Base-by-base conservation (phyloP, 1,140 invertebrate genomes). In the Zaprionus taronus region DNA sequence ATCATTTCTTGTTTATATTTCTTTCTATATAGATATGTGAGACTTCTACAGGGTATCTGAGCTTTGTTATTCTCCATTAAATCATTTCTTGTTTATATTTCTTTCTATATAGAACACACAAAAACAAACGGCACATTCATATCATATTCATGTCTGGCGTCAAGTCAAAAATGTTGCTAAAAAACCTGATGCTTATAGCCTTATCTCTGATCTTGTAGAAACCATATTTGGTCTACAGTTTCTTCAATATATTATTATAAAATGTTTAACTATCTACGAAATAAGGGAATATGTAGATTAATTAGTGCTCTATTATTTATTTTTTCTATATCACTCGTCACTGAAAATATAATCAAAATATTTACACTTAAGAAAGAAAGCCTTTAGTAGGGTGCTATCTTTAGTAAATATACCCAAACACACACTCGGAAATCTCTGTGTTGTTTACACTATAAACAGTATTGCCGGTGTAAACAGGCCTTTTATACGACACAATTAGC, bases 401-500 rank as follows among this genome's bases (percentile, higher is more conserved):
- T 24, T 24, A 5, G 20, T 24, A 24, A 51, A 51, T 24, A 51
- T 24, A 5, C 17, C 6, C 11, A 1, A 11, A 9, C 17, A 20
- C n/a, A 20, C n/a, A 14, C 41, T 41, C 15, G 5, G 9, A 49
- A 51, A 34, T 34, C 47, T 24, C 1, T 22, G 6, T 4, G 11
- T 1, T 51, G 47, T 51, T 24, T 51, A n/a, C 20, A 5, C 47
- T 22, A 49, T 17, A 17, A 5, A 22, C 20, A 49, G 2, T 22
- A 49, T 51, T 51, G 5, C 4, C 20, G 20, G 12, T 22, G 47
- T 51, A 24, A 51, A 24, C 20, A 47, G 2, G n/a, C 38, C 2
- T 41, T 41, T 36, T 55, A 65, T 36, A 53, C 31, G 20, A 22
- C 63, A 65, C 63, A 65, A 65, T 41, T 38, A 51, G 31, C 11